phyloP scores from a whole-genome alignment of 2,797 vertebrate genomes.

The Enteromius unitaeniatus region DNA sequence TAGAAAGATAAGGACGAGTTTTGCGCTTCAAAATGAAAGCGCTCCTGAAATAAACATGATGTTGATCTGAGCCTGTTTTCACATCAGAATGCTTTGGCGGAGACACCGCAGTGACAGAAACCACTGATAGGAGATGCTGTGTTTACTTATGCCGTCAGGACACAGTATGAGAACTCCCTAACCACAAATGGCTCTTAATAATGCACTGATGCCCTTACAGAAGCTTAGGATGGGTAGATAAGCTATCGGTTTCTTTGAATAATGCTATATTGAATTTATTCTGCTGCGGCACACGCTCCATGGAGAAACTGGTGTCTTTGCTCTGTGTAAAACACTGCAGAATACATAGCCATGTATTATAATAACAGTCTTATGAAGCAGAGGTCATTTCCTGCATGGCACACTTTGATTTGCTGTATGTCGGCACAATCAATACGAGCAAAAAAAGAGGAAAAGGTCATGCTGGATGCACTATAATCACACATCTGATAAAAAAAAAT shows the following conservation, averaged over 20 bases:
- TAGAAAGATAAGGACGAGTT: neutral
- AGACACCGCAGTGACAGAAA: neutral
- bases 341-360: constrained; percentile 13
- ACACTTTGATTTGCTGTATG: constrained; percentile 58
- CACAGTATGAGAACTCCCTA: constrained; percentile 30
- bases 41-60: constrained; percentile 32
- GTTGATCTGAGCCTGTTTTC: constrained; percentile 30
- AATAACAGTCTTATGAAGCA: constrained; percentile 38
- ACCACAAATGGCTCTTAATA: constrained; percentile 29
- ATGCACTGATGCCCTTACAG: constrained; percentile 44
- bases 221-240: constrained; percentile 34
- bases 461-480: constrained; percentile 48
- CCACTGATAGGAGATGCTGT: constrained; percentile 33
- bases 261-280: constrained; percentile 46
- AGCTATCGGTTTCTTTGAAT: constrained; percentile 33
- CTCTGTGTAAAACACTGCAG: constrained; percentile 12
- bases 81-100: constrained; percentile 26
- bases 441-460: constrained; percentile 58
- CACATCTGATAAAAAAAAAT: constrained; percentile 32
- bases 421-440: constrained; percentile 63
- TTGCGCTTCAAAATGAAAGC: constrained; percentile 25
- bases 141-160: constrained; percentile 41
- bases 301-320: neutral
- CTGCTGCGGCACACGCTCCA: constrained; percentile 33
- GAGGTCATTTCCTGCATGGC: constrained; percentile 60